Conservation (phyloP, 2,113 vertebrate genomes). For the Odocoileus hemionus region DNA sequence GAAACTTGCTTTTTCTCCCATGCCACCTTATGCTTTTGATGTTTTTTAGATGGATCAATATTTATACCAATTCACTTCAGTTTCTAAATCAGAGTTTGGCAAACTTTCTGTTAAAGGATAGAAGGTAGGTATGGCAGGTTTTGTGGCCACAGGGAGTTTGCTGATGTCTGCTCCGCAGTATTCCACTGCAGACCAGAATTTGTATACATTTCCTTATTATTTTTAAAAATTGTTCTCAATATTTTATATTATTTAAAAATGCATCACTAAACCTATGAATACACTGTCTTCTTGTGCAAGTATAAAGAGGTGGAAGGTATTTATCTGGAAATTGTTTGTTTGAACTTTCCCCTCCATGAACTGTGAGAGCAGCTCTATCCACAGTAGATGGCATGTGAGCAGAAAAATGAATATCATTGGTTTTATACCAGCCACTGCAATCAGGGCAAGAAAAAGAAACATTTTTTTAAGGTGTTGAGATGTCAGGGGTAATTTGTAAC, state of each 20-base stretch:
- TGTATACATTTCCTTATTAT: not conserved
- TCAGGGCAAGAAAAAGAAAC: not conserved
- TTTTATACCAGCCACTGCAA: not conserved
- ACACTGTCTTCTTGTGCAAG: rapidly evolving
- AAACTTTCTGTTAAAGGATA: not conserved
- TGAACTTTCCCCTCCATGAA: not conserved
- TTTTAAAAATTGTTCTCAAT: not conserved
- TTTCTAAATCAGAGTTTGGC: not conserved
- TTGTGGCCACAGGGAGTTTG: too few relatives aligned
- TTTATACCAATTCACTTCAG: not conserved
- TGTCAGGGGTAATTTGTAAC: not conserved
- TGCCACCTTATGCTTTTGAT: not conserved
- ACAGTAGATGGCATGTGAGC: rapidly evolving
- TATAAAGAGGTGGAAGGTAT: too few relatives aligned
- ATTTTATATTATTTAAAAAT: not conserved
- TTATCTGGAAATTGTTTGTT: not conserved
- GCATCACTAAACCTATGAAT: not conserved
- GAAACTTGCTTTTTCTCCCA: not conserved
- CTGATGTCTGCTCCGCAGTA: too few relatives aligned
- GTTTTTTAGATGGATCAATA: not conserved
- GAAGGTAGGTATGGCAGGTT: not conserved
- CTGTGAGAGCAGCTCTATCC: not conserved
- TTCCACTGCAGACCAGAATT: not conserved
- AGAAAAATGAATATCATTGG: not conserved
- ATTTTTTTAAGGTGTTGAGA: not conserved